Evolutionary conservation across 2,888 invertebrate species (phyloP), one percentile per base, ranked within the genome.

Genomic region (Pasiphila rectangulata): DNA sequence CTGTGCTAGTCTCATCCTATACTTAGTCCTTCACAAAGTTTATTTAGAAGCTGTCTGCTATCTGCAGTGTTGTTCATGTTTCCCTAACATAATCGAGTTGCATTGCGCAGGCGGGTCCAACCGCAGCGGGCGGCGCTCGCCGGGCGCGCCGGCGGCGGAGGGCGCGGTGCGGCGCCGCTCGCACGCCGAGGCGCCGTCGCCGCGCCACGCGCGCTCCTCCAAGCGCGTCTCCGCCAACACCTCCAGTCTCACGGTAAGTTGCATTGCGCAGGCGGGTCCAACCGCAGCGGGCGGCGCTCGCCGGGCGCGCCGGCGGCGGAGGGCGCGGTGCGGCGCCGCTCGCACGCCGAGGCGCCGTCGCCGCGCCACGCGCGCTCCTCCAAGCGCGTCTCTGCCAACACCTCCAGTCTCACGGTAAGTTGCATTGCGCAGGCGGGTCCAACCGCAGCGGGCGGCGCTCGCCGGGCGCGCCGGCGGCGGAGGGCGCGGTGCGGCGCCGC

Each of bases 221-320:
- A 80, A 79, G 42, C 77, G 73, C 6, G 69, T 71, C 57, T 72
- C 81, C 19, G 73, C 74, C 40, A 81, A 83, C 53, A 82, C 83
- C 29, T 77, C 74, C 41, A n/a, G n/a, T n/a, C 83, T 87, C 42
- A 84, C 85, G 37, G 86, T 86, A 10, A 52, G 63, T 38, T n/a
- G n/a, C n/a, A n/a, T n/a, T n/a, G n/a, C n/a, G n/a, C 60, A 75
- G 91, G 91, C 27, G 91, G 91, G 0, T 88, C 87, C 0, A 84
- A 81, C 0, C 83, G 87, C 57, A 86, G 80, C 62, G 84, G 75
- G 1, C 77, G 83, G 0, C 75, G 82, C 1, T 81, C 83, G 5
- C 79, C 82, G 55, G 73, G 61, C 12, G 56, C 71, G 29, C 69
- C 72, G 7, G 69, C 71, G 20, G 51, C 64, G 24, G 73, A 66